These are phyloP conservation scores for Ephydatia muelleri DNA, from an alignment of 37 sponge, comb jelly and placozoan genomes.

Conservation along the genomic window DNA sequence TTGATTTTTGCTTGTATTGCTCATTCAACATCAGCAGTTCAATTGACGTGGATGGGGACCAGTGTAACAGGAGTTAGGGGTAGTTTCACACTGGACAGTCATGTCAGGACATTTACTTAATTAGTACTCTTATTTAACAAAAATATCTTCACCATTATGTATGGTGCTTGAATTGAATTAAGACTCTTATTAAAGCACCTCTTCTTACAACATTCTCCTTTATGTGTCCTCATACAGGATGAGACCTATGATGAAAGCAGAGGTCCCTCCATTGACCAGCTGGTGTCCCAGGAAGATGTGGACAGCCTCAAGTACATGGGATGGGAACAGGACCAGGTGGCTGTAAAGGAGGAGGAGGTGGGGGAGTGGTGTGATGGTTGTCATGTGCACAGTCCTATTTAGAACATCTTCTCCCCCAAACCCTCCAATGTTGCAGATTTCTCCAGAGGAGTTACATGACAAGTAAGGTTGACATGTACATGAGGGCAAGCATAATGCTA, in stretches of 20 bases:
- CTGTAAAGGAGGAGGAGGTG: slow-evolving; percentile 65
- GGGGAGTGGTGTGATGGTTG: slow-evolving; percentile 6
- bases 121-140: too few relatives aligned
- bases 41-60: too few relatives aligned
- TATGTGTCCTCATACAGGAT: slow-evolving; percentile 40
- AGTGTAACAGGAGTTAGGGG: too few relatives aligned
- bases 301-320: slow-evolving; percentile 91
- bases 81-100: too few relatives aligned
- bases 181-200: background rate
- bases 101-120: background rate
- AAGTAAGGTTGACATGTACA: background rate
- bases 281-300: slow-evolving; percentile 73
- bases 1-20: too few relatives aligned
- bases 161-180: background rate
- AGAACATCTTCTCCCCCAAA: slow-evolving; percentile 5
- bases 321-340: slow-evolving; percentile 73
- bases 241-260: slow-evolving; percentile 74
- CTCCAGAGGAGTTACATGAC: background rate
- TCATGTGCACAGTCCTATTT: slow-evolving; percentile 10
- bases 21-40: too few relatives aligned
- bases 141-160: too few relatives aligned
- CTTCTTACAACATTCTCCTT: background rate
- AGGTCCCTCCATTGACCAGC: slow-evolving; percentile 83
- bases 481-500: background rate
- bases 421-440: background rate